Conservation (phyloP, 1,140 invertebrate species). For the Drosophila kanapiae region DNA sequence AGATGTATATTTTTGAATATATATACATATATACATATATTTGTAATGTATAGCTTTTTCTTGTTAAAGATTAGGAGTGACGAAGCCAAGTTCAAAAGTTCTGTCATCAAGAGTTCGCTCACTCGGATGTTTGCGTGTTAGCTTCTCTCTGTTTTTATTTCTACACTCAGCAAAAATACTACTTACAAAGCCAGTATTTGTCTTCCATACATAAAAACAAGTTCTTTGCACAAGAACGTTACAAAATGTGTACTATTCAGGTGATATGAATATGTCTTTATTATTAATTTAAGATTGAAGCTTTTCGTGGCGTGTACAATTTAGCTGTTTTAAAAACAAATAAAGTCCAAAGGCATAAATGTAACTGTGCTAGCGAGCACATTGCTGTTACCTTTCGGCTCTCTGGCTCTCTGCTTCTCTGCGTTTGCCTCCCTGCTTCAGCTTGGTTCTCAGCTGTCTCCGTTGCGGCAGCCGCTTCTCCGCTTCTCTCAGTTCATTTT, state of each 20-base stretch:
- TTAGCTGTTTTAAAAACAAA: slow-evolving; percentile 61
- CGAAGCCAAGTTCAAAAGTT: slow-evolving; percentile 77
- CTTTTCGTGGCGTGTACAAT: slow-evolving; percentile 4
- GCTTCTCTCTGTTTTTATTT: slow-evolving; percentile 9
- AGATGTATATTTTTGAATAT: not conserved
- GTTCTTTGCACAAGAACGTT: too few relatives aligned
- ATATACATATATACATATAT: not conserved
- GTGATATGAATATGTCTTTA: not conserved
- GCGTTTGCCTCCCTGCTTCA: not conserved
- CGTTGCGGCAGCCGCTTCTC: slow-evolving; percentile 25
- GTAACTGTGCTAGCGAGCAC: slow-evolving; percentile 41
- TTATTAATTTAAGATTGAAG: too few relatives aligned
- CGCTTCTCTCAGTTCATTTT: slow-evolving; percentile 63
- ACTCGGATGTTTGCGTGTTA: slow-evolving; percentile 1
- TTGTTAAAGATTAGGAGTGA: slow-evolving; percentile 44
- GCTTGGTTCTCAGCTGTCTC: slow-evolving; percentile 23
- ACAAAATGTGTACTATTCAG: too few relatives aligned
- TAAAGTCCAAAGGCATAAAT: slow-evolving; percentile 23
- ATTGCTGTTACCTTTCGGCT: slow-evolving; percentile 16
- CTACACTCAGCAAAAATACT: not conserved
- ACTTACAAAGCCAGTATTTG: too few relatives aligned
- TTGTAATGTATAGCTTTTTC: not conserved
- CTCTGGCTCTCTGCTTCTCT: not conserved
- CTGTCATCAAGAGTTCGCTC: slow-evolving; percentile 16
- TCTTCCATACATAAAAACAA: too few relatives aligned